phyloP scores from a whole-genome alignment of 2,888 invertebrate genomes.

The Penaeus monodon region DNA sequence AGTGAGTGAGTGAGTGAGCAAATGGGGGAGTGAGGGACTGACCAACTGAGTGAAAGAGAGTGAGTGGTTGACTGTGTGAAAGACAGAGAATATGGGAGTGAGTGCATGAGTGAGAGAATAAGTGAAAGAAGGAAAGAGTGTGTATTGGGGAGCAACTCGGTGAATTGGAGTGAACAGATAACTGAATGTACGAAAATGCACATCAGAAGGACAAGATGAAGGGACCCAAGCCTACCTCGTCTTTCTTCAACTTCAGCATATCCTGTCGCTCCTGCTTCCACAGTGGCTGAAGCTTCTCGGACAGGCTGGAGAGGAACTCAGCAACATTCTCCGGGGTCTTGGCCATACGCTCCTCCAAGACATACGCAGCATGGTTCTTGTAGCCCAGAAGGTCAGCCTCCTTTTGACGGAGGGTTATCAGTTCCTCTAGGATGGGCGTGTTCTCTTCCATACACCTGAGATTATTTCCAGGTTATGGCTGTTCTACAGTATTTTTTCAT shows the following conservation, averaged over 20 bases:
- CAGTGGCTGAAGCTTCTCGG: constrained; percentile 70
- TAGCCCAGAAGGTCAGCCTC: constrained; percentile 71
- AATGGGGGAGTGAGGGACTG: too few relatives aligned
- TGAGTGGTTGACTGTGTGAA: too few relatives aligned
- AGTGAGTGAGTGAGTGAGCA: too few relatives aligned
- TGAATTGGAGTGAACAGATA: too few relatives aligned
- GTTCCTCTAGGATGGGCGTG: constrained; percentile 71
- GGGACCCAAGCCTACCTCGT: constrained; percentile 69
- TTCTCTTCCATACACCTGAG: constrained; percentile 71
- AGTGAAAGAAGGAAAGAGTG: too few relatives aligned
- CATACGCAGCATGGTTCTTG: constrained; percentile 71
- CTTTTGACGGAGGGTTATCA: constrained; percentile 70
- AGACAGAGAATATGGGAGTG: too few relatives aligned
- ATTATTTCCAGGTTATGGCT: neutral
- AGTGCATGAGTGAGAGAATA: too few relatives aligned
- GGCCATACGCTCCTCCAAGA: constrained; percentile 72
- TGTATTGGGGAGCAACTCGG: too few relatives aligned
- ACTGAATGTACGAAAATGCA: too few relatives aligned
- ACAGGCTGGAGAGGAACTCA: constrained; percentile 70
- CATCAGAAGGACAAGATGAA: neutral
- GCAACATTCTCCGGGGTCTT: constrained; percentile 70
- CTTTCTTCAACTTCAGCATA: constrained; percentile 71
- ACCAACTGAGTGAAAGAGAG: too few relatives aligned
- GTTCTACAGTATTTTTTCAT: too few relatives aligned
- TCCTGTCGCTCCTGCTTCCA: constrained; percentile 70